Evolutionary conservation across 2,888 invertebrate genomes (phyloP), one percentile per base, ranked within the genome.

Genomic region (Theodoxus fluviatilis): DNA sequence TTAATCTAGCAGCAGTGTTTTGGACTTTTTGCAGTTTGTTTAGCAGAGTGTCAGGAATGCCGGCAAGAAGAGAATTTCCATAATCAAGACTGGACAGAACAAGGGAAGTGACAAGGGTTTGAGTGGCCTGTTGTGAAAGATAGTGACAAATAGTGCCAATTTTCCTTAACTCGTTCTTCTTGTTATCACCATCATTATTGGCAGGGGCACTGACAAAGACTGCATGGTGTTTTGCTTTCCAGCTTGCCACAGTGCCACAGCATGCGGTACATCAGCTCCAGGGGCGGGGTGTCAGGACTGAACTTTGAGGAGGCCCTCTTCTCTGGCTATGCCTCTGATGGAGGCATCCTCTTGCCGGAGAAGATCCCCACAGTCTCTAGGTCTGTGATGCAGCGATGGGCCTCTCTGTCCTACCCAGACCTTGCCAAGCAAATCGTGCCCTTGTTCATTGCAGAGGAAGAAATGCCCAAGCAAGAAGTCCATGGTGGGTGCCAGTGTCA

Each of bases 331-430:
- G 84, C 87, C 6, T 72, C 76, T 31, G 89, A 89, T 80, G 88
- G 88, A 2, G 89, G 89, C 0, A 80, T 89, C 33, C 81, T 84
- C n/a, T 72, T 89, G 33, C 88, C 89, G 28, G 84, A 86, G 65
- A 43, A 28, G 2, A 81, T 88, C 57, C 88, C 88, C 3, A 57
- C 69, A 2, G 72, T 83, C 6, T 67, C 79, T 9, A 22, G 35
- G 33, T 79, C 80, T 4, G 81, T 79, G 3, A 63, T 88, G 2
- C 71, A 75, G 43, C 52, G 74, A 28, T 88, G 88, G 88, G 76
- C 81, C 6, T 73, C 75, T 7, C 77, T 86, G 49, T 76, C 83
- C 0, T 89, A 88, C 74, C 73, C 75, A 9, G 81, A 88, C 25
- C 75, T 89, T 38, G 86, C 86, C 0, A 81, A 80, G 67, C 78